A percentile compares a stretch with the other conserved stretches of the same genome.
phyloP scores from a whole-genome alignment of 2,113 vertebrate genomes.

The Coptodon rendalli region DNA sequence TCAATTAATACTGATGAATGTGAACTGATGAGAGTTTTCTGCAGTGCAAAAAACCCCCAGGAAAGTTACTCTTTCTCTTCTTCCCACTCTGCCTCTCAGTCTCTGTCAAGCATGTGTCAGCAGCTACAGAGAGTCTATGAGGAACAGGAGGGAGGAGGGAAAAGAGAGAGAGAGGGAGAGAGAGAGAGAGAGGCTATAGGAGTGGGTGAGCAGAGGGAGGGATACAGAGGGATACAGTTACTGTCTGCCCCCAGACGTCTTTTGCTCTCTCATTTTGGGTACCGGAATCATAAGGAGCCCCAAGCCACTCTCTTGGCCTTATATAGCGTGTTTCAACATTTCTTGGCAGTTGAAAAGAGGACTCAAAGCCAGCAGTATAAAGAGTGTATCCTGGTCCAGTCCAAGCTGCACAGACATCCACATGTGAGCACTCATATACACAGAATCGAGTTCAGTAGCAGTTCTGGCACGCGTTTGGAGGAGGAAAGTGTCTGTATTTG shows the following conservation, averaged over 20 bases:
- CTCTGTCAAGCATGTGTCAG: constrained; percentile 32
- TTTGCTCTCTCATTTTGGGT: constrained; percentile 54
- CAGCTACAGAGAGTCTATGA: constrained; percentile 9
- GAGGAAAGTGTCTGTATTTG: constrained; percentile 50
- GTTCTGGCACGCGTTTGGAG: constrained; percentile 54
- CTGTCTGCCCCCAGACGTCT: constrained; percentile 43
- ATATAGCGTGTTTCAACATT: constrained; percentile 61
- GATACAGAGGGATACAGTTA: constrained; percentile 44
- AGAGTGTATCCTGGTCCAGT: constrained; percentile 43
- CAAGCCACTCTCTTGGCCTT: constrained; percentile 62
- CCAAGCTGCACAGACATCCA: constrained; percentile 19
- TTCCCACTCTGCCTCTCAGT: not conserved
- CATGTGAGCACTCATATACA: not conserved
- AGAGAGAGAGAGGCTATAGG: not conserved
- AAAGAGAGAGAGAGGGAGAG: not conserved
- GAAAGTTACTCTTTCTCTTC: not conserved
- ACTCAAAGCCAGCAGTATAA: constrained; percentile 31
- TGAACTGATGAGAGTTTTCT: not conserved
- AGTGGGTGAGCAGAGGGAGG: constrained; percentile 7
- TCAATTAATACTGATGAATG: not conserved
- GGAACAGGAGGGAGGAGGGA: constrained; percentile 5
- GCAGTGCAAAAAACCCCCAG: not conserved
- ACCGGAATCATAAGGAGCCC: constrained; percentile 49
- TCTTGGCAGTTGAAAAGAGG: constrained; percentile 47
- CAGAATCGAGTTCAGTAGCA: constrained; percentile 40